These are phyloP conservation scores for Patella ulyssiponensis DNA, from an alignment of 2,888 invertebrate genomes.

Conservation along the genomic window DNA sequence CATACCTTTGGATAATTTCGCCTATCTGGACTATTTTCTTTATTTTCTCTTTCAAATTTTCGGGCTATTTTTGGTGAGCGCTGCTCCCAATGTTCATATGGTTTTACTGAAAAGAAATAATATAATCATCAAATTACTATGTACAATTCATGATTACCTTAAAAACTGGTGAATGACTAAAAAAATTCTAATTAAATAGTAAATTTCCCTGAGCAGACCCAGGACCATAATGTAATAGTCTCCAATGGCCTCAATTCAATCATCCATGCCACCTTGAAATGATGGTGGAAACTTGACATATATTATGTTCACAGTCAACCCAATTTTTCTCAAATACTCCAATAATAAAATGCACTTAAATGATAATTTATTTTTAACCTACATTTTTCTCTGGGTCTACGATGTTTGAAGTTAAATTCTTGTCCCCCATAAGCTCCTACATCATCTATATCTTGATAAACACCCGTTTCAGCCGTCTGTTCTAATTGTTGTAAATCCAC, in stretches of 20 bases:
- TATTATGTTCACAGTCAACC: too few species aligned
- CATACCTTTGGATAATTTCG: constrained; percentile 6
- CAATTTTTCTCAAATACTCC: too few species aligned
- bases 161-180: too few species aligned
- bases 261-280: too few species aligned
- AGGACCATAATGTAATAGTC: too few species aligned
- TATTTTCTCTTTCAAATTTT: neutral
- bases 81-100: neutral
- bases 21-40: neutral
- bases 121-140: too few species aligned
- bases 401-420: neutral
- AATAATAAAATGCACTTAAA: too few species aligned
- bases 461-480: neutral
- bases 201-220: too few species aligned
- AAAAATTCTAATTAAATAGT: too few species aligned
- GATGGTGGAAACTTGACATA: too few species aligned
- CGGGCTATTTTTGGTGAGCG: neutral
- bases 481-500: neutral
- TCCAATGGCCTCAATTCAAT: too few species aligned
- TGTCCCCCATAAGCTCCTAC: constrained; percentile 2
- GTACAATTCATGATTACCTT: too few species aligned
- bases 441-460: constrained; percentile 2
- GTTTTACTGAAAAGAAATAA: neutral
- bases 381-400: neutral
- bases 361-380: neutral